Evolutionary conservation across 2,888 invertebrate genomes (phyloP), one percentile per base, ranked within the genome.

Genomic region (Coelogynopora nodosa): DNA sequence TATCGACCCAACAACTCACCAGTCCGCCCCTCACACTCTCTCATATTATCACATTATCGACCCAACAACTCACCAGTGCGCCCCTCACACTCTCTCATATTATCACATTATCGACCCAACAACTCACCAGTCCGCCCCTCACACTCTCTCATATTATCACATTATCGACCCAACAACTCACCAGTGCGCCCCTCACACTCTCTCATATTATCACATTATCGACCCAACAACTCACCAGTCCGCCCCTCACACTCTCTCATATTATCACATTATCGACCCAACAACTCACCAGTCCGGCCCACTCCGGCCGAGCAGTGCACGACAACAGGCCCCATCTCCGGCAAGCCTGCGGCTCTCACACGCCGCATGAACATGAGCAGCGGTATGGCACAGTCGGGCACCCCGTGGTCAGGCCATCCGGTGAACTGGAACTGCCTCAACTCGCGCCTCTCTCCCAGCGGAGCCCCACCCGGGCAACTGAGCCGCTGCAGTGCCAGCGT

Each of bases 371-470:
- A 99, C 93, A 98, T 97, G 89, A 99, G 93, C 93, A 99, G 97
- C 0, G 98, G 98, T 0, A 98, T 98, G 0, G 99, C 98, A 92
- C 98, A 97, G 92, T 98, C 98, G 0, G 99, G 98, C 0, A 99
- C 98, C 0, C 94, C 98, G 91, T 99, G 99, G 93, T 99, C 99
- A 0, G 99, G 98, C 99, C 99, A 99, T 0, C 98, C 98, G 0
- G 98, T 99, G 91, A 98, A 99, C 92, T 99, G 99, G 89, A 98
- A 93, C 91, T 99, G 99, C 90, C 97, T 96, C 86, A 99, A 95
- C 92, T 99, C 98, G 0, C 98, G 94, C 30, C 96, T 94, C 90
- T 92, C 92, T 27, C 90, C 82, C 30, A 82, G 2, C 30, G 30
- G 30, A 18, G 80, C 80, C 74, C 85, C 85, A 13, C 74, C 74